These are phyloP conservation scores for Thalassophryne amazonica DNA, from an alignment of 2,797 vertebrate species.

Conservation along the genomic window DNA sequence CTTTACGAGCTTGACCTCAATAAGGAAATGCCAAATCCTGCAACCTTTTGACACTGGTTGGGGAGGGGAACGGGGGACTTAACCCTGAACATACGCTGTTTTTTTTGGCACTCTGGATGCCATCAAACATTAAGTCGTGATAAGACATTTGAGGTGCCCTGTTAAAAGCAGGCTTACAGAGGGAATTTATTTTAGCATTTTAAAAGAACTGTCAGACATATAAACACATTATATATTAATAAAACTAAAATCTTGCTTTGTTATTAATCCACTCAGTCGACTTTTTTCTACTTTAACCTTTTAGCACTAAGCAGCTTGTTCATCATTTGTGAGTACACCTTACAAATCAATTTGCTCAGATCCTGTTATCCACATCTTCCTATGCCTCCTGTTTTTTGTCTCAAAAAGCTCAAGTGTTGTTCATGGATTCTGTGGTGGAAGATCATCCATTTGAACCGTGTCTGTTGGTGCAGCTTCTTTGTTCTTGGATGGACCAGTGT, in stretches of 20 bases:
- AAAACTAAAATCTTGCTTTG: slow-evolving; percentile 6
- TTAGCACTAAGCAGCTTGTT: not conserved
- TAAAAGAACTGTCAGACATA: not conserved
- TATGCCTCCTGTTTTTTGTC: not conserved
- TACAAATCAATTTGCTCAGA: slow-evolving; percentile 10
- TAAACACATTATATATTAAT: slow-evolving; percentile 16
- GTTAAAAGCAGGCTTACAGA: slow-evolving; percentile 20
- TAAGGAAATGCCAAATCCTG: slow-evolving; percentile 56
- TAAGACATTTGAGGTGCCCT: slow-evolving; percentile 34
- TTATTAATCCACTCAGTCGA: slow-evolving; percentile 16
- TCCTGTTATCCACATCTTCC: not conserved
- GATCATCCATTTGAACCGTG: slow-evolving; percentile 74
- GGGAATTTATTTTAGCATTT: slow-evolving; percentile 13
- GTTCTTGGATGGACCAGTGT: slow-evolving; percentile 19
- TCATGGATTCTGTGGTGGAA: slow-evolving; percentile 34
- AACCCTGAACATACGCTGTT: slow-evolving; percentile 51
- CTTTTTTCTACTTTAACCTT: slow-evolving; percentile 9
- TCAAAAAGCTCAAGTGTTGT: not conserved
- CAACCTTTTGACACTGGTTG: slow-evolving; percentile 47
- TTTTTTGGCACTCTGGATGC: slow-evolving; percentile 49
- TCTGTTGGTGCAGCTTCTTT: slow-evolving; percentile 60
- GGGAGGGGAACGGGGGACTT: slow-evolving; percentile 38
- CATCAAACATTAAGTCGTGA: slow-evolving; percentile 34
- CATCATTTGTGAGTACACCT: slow-evolving; percentile 19
- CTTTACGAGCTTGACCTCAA: slow-evolving; percentile 66